Evolutionary conservation across 2,888 invertebrate genomes (phyloP).

Genomic region (Tetrapedia diversipes): DNA sequence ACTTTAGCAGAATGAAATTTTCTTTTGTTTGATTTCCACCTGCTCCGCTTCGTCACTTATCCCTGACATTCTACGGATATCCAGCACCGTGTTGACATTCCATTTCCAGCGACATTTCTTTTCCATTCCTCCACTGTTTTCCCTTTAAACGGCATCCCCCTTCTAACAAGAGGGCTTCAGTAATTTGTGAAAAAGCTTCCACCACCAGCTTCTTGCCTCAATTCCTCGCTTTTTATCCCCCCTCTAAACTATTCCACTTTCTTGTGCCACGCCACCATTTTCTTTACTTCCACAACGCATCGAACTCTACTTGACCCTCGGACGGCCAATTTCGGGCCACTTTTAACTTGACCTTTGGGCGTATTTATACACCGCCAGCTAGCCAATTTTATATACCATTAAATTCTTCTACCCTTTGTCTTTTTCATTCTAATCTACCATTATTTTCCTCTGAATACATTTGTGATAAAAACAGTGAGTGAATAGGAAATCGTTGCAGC

Average conservation of each 20-base stretch:
- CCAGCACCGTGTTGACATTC: conserved; percentile 25
- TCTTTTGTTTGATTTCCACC: neutral
- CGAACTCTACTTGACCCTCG: neutral
- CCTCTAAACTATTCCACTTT: neutral
- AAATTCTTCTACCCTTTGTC: too few species aligned
- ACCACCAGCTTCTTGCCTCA: neutral
- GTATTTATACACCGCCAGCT: too few species aligned
- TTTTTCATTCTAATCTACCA: too few species aligned
- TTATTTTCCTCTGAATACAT: too few species aligned
- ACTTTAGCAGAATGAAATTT: neutral
- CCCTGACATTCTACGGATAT: neutral
- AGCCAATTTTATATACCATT: too few species aligned
- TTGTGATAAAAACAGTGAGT: too few species aligned
- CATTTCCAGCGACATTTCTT: conserved; percentile 35
- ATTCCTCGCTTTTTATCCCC: neutral
- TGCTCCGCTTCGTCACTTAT: neutral
- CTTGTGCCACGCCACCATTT: neutral
- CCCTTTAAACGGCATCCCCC: neutral
- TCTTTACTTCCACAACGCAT: neutral
- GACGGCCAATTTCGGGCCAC: too few species aligned
- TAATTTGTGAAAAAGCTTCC: neutral
- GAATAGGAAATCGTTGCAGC: too few species aligned
- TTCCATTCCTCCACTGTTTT: conserved; percentile 27
- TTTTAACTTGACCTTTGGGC: too few species aligned
- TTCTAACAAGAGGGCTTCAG: neutral